A percentile compares a stretch with the other conserved stretches of the same genome.
phyloP scores from a whole-genome alignment of 2,888 invertebrate species.

The Drosophila borborema region DNA sequence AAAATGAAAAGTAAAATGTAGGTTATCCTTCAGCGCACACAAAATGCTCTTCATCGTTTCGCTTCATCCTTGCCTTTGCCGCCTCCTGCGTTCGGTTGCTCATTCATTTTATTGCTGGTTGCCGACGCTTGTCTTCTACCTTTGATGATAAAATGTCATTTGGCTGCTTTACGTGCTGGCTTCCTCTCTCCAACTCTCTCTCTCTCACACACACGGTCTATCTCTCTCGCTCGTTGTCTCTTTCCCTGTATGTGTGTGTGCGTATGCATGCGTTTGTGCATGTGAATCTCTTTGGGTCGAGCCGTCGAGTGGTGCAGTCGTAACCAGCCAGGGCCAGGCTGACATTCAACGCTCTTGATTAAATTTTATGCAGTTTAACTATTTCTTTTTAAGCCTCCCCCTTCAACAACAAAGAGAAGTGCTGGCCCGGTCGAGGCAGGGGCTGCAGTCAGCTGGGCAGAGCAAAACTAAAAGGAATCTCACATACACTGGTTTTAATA shows the following conservation, averaged over 20 bases:
- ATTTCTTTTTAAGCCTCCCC: slow-evolving; percentile 57
- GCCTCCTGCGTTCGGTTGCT: slow-evolving; percentile 46
- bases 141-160: slow-evolving; percentile 82
- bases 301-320: slow-evolving; percentile 42
- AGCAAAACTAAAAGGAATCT: slow-evolving; percentile 3
- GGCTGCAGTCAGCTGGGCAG: neutral
- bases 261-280: slow-evolving; percentile 20
- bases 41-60: slow-evolving; percentile 59
- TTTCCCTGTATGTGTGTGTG: neutral
- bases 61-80: neutral
- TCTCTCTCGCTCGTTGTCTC: neutral
- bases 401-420: slow-evolving; percentile 31
- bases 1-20: slow-evolving; percentile 78
- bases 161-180: slow-evolving; percentile 75
- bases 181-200: neutral
- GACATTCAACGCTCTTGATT: slow-evolving; percentile 81
- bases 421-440: neutral
- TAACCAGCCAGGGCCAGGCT: slow-evolving; percentile 70
- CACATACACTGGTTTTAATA: slow-evolving; percentile 47
- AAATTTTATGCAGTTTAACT: slow-evolving; percentile 81
- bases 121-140: slow-evolving; percentile 63
- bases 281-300: slow-evolving; percentile 17
- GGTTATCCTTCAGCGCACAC: slow-evolving; percentile 80
- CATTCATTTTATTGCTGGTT: slow-evolving; percentile 65
- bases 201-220: too few relatives aligned